A percentile compares a stretch with the other conserved stretches of the same genome.
These are phyloP conservation scores for Pagetopsis macropterus DNA, from an alignment of 2,797 vertebrate species.

Conservation along the genomic window DNA sequence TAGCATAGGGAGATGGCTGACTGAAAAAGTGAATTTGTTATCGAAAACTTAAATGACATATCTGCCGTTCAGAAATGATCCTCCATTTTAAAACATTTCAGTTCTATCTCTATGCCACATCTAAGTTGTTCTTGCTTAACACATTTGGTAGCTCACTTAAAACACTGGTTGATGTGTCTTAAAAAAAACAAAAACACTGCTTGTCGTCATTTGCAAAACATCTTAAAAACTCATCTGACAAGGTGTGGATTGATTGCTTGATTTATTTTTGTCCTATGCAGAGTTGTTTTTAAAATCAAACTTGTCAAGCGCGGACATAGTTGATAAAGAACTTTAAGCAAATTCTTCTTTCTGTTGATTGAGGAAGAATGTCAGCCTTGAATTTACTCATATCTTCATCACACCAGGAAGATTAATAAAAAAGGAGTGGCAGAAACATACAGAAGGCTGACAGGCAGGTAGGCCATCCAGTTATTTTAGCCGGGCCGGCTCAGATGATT, in stretches of 20 bases:
- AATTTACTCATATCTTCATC: no score
- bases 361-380: no score
- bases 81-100: background rate
- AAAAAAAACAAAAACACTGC: background rate
- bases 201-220: background rate
- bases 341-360: no score
- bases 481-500: no score
- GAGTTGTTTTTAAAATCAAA: background rate
- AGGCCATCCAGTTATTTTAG: no score
- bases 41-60: background rate
- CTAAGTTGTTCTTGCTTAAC: background rate
- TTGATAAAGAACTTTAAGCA: no score
- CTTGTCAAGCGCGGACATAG: rapidly evolving
- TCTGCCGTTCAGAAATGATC: background rate
- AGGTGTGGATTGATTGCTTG: background rate
- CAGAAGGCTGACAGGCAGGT: no score
- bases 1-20: background rate
- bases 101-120: background rate
- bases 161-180: no score
- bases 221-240: background rate
- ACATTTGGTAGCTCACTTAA: background rate
- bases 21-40: background rate
- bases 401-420: background rate
- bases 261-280: background rate
- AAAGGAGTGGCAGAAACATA: background rate